Conservation (phyloP, 2,888 invertebrate genomes). For the Chironomus riparius region DNA sequence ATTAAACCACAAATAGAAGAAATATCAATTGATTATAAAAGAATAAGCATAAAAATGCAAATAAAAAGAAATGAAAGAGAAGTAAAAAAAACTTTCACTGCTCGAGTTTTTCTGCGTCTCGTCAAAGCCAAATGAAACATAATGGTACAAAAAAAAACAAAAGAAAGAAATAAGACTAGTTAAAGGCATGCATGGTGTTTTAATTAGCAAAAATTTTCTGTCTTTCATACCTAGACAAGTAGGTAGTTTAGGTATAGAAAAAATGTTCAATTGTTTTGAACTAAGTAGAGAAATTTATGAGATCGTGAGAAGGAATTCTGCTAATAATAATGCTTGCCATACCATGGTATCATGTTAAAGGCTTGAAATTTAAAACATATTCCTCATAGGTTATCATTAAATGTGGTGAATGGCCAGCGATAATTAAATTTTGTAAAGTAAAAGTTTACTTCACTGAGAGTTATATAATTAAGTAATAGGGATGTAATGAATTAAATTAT, state of each 20-base stretch:
- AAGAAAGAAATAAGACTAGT: neutral
- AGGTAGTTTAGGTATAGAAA: neutral
- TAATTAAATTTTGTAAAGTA: neutral
- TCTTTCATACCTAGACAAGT: neutral
- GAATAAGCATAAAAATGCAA: no score
- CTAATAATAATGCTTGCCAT: neutral
- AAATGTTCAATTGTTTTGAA: neutral
- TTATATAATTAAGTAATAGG: neutral
- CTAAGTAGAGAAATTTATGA: conserved; percentile 6
- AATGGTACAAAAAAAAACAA: neutral
- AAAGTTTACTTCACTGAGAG: neutral
- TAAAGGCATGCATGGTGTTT: conserved; percentile 18
- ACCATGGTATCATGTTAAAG: conserved; percentile 4
- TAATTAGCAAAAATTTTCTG: neutral
- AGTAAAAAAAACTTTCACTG: conserved; percentile 14
- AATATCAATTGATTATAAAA: no score
- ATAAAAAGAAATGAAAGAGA: neutral
- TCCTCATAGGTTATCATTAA: neutral
- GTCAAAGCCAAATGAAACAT: neutral
- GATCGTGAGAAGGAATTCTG: conserved; percentile 20
- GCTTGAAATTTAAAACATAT: neutral
- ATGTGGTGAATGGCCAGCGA: neutral
- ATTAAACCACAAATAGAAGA: no score
- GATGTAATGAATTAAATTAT: no score
- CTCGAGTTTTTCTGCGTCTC: conserved; percentile 9